A percentile compares a stretch with the other conserved stretches of the same genome.
These are phyloP conservation scores for Pampus argenteus DNA, from an alignment of 2,797 vertebrate species.

Conservation along the genomic window DNA sequence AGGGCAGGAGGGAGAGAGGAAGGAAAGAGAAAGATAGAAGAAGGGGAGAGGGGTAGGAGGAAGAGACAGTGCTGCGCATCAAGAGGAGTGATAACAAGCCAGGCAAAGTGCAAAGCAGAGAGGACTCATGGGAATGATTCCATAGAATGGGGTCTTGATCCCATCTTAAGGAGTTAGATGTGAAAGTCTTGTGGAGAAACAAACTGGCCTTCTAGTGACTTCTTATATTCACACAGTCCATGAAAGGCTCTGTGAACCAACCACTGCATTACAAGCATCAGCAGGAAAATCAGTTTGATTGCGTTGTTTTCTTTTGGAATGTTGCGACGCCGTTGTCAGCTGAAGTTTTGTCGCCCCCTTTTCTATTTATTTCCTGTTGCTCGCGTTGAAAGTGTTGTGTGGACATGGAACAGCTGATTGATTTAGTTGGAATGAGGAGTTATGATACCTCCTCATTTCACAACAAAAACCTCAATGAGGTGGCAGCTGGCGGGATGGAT, in stretches of 20 bases:
- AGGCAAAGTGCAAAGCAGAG: conserved; percentile 71
- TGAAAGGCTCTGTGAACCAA: background rate
- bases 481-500: too few species aligned
- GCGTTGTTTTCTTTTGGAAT: too few species aligned
- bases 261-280: background rate
- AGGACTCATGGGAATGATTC: conserved; percentile 57
- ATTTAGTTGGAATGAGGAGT: too few species aligned
- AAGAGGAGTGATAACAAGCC: conserved; percentile 71
- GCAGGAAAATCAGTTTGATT: too few species aligned
- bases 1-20: conserved; percentile 39
- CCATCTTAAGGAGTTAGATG: background rate
- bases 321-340: too few species aligned
- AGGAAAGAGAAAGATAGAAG: conserved; percentile 24
- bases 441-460: too few species aligned
- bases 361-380: too few species aligned
- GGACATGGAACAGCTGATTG: too few species aligned
- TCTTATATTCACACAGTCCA: background rate
- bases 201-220: background rate
- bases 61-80: conserved; percentile 69
- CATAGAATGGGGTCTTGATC: conserved; percentile 41
- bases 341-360: too few species aligned
- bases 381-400: too few species aligned
- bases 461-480: too few species aligned
- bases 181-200: conserved; percentile 2
- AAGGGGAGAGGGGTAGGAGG: conserved; percentile 29